Percentiles rank a stretch among this genome's conserved stretches.
These are phyloP conservation scores for Aleiodes testaceus DNA, from an alignment of 2,888 invertebrate species.

Conservation along the genomic window DNA sequence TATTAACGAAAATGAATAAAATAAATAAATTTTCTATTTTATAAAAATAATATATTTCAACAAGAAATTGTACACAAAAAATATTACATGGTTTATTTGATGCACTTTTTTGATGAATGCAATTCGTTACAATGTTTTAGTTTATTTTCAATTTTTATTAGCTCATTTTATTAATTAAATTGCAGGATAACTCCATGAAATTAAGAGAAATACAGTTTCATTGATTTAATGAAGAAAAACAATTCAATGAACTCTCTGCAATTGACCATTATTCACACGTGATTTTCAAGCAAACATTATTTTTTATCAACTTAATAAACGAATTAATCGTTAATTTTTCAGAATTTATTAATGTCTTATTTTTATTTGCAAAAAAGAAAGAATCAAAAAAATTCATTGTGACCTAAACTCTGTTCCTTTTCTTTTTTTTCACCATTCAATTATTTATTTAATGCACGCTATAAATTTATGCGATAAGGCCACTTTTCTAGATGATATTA, in stretches of 20 bases:
- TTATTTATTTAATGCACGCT: conserved; percentile 44
- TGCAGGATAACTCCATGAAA: conserved; percentile 19
- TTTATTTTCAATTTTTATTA: conserved; percentile 5
- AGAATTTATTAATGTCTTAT: conserved; percentile 1
- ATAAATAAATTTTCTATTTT: conserved; percentile 43
- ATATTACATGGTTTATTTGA: conserved; percentile 56
- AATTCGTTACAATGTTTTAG: conserved; percentile 47
- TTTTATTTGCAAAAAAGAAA: conserved; percentile 18
- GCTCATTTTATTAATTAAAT: background rate
- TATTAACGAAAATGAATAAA: background rate
- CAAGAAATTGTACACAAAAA: conserved; percentile 58
- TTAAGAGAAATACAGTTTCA: background rate
- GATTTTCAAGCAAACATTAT: too few relatives aligned
- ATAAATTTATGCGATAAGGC: conserved; percentile 52
- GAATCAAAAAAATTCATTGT: conserved; percentile 33
- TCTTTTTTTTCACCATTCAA: conserved; percentile 33
- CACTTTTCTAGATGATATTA: conserved; percentile 51
- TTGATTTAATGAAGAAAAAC: background rate
- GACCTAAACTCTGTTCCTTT: conserved; percentile 38
- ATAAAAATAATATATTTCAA: conserved; percentile 58
- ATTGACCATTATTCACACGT: too few relatives aligned
- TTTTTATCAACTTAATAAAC: too few relatives aligned
- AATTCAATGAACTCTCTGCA: too few relatives aligned
- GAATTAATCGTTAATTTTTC: conserved; percentile 18
- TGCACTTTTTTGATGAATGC: conserved; percentile 49